These are phyloP conservation scores for Brachionus koreanus DNA, from an alignment of 1,140 invertebrate species.

Conservation along the genomic window DNA sequence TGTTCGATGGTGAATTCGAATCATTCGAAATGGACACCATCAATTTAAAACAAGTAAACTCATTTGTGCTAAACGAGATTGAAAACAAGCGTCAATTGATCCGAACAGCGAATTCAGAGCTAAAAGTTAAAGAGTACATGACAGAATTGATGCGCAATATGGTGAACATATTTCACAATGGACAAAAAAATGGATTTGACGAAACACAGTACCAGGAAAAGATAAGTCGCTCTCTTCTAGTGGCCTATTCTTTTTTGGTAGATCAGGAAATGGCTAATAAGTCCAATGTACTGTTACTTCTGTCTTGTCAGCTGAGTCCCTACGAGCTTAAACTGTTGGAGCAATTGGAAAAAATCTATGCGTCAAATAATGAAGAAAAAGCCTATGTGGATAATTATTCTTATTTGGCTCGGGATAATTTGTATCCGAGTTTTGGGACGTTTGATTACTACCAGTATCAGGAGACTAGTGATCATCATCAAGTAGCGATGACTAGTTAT, in stretches of 20 bases:
- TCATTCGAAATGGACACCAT: not conserved
- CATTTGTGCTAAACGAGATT: conserved; percentile 1
- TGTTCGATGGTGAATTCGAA: not conserved
- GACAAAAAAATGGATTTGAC: not conserved
- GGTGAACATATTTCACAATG: conserved; percentile 15
- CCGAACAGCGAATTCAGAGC: not conserved
- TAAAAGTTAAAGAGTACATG: conserved; percentile 31
- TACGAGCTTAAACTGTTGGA: conserved; percentile 13
- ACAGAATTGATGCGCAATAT: conserved; percentile 4
- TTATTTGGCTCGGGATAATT: not conserved
- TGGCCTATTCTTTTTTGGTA: conserved; percentile 12
- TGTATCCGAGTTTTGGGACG: not conserved
- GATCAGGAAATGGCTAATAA: conserved; percentile 13
- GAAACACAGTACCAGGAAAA: conserved; percentile 28
- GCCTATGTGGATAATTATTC: not conserved
- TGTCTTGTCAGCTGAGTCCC: not conserved
- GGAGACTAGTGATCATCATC: not conserved
- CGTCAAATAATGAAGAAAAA: not conserved
- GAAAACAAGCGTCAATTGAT: conserved; percentile 17
- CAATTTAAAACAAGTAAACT: not conserved
- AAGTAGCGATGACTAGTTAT: not conserved
- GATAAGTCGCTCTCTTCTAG: not conserved
- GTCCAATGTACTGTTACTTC: not conserved
- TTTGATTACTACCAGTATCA: conserved; percentile 15
- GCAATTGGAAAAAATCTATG: conserved; percentile 23